A percentile compares a stretch with the other conserved stretches of the same genome.
These are phyloP conservation scores for Drosophila paramelanica DNA, from an alignment of 2,888 invertebrate genomes.

Conservation along the genomic window DNA sequence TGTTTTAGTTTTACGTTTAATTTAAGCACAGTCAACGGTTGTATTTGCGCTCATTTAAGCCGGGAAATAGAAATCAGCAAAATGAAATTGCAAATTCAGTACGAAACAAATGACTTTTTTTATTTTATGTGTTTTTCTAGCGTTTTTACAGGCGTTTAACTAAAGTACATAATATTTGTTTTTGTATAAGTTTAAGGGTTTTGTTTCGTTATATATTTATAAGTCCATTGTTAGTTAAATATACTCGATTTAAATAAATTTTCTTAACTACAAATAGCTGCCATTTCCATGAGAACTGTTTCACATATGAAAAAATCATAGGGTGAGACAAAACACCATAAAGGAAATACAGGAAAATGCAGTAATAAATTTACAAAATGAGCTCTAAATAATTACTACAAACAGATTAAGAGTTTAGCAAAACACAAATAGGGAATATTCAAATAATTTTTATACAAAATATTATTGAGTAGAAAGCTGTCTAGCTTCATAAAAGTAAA, in stretches of 20 bases:
- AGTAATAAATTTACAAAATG: constrained; percentile 34
- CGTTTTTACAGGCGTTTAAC: constrained; percentile 56
- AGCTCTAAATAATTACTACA: constrained; percentile 17
- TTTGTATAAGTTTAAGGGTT: constrained; percentile 34
- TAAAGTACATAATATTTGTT: constrained; percentile 25
- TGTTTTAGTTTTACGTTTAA: constrained; percentile 24
- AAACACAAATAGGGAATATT: constrained; percentile 1
- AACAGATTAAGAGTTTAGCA: constrained; percentile 11
- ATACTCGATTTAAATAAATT: constrained; percentile 74
- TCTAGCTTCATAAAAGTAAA: constrained; percentile 29
- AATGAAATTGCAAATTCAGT: constrained; percentile 15
- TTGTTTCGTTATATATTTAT: constrained; percentile 52
- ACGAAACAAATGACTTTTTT: constrained; percentile 18
- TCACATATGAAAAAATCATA: constrained; percentile 60
- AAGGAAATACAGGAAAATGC: constrained; percentile 21
- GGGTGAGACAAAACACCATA: constrained; percentile 10
- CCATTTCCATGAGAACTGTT: constrained; percentile 85
- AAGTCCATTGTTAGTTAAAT: constrained; percentile 78
- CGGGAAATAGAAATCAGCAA: constrained; percentile 12
- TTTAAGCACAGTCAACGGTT: constrained; percentile 52
- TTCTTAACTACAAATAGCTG: constrained; percentile 85
- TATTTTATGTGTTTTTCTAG: constrained; percentile 38
- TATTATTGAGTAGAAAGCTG: constrained; percentile 18
- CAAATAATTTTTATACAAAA: constrained; percentile 35
- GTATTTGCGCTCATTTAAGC: constrained; percentile 33